A percentile compares a stretch with the other conserved stretches of the same genome.
Conservation (phyloP, 2,797 vertebrate genomes). For the Phrynocephalus guinanensis region DNA sequence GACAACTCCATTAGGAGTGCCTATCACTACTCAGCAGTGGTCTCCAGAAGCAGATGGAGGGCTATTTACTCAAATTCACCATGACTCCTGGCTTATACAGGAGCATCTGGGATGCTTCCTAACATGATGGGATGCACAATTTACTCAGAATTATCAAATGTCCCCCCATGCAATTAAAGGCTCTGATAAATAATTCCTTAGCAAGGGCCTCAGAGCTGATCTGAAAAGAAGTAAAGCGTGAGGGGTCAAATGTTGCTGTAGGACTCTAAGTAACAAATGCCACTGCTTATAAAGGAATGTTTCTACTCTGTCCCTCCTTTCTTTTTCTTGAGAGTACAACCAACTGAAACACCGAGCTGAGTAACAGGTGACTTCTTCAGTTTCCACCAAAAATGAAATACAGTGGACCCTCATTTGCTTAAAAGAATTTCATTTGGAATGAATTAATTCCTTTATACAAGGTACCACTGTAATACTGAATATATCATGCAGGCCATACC, state of each 20-base stretch:
- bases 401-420: too few relatives aligned
- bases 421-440: too few relatives aligned
- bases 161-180: slow-evolving; percentile 61
- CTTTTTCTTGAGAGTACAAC: background rate
- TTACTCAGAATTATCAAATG: slow-evolving; percentile 63
- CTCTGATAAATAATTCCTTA: slow-evolving; percentile 66
- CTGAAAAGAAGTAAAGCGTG: slow-evolving; percentile 65
- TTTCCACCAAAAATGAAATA: slow-evolving; percentile 23
- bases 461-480: slow-evolving; percentile 22
- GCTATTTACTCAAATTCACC: slow-evolving; percentile 72
- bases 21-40: slow-evolving; percentile 36
- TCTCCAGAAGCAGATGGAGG: slow-evolving; percentile 67
- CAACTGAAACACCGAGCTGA: background rate
- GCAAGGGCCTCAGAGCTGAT: slow-evolving; percentile 51
- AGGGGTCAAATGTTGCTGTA: slow-evolving; percentile 71
- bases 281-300: slow-evolving; percentile 66
- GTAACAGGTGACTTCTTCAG: background rate
- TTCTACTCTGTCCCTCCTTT: slow-evolving; percentile 41
- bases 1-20: slow-evolving; percentile 65
- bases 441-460: too few relatives aligned
- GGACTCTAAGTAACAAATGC: slow-evolving; percentile 67
- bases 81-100: slow-evolving; percentile 63
- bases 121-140: slow-evolving; percentile 41
- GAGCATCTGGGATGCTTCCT: slow-evolving; percentile 73
- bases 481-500: background rate